Percentiles rank a stretch among this genome's conserved stretches.
Conservation (phyloP, 37 sponge, comb jelly and placozoan species). For the Lycopodina hypogea region DNA sequence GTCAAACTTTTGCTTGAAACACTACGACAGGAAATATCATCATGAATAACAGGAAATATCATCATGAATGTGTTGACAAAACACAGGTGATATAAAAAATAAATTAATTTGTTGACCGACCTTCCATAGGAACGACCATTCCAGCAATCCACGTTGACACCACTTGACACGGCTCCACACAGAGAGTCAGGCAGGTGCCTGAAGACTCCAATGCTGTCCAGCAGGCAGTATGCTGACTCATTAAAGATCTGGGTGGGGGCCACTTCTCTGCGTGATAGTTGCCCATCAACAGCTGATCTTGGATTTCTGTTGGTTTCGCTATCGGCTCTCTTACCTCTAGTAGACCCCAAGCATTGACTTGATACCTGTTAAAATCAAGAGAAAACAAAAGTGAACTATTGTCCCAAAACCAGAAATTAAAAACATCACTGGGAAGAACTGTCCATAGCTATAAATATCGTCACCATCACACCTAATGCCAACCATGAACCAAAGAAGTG, state of each 20-base stretch:
- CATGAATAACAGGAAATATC: too few relatives aligned
- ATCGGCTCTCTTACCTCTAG: not conserved
- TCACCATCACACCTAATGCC: too few relatives aligned
- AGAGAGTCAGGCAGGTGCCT: slow-evolving; percentile 2
- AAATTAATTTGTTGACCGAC: too few relatives aligned
- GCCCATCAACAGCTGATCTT: not conserved
- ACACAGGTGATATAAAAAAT: too few relatives aligned
- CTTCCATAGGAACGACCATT: slow-evolving; percentile 35
- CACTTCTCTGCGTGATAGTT: not conserved
- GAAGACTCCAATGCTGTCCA: not conserved
- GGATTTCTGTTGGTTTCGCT: not conserved
- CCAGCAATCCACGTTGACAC: slow-evolving; percentile 42
- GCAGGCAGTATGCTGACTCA: slow-evolving; percentile 36
- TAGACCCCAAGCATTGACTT: not conserved
- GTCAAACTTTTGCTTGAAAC: too few relatives aligned
- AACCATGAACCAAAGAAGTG: too few relatives aligned
- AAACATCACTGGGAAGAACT: too few relatives aligned
- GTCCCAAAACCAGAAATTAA: too few relatives aligned
- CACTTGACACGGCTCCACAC: not conserved
- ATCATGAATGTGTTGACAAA: too few relatives aligned
- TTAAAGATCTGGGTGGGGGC: slow-evolving; percentile 19
- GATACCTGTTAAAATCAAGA: slow-evolving; percentile 12
- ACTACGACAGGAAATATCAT: too few relatives aligned
- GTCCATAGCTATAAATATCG: too few relatives aligned
- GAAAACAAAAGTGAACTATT: too few relatives aligned